These are phyloP conservation scores for Pilophorus perplexus DNA, from an alignment of 2,888 invertebrate genomes.

Conservation along the genomic window DNA sequence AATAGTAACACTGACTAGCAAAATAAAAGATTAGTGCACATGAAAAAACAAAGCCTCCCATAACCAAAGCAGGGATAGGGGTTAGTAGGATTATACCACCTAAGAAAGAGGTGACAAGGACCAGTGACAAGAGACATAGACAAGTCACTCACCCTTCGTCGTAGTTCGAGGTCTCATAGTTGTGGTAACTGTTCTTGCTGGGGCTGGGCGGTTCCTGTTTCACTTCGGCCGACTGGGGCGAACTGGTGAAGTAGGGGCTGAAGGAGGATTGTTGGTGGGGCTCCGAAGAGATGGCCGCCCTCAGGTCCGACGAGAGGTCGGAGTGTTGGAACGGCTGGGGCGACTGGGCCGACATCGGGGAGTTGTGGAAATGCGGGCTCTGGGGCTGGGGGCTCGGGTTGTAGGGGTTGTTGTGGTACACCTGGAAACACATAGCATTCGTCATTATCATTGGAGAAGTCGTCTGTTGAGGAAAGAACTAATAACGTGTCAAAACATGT, in stretches of 20 bases:
- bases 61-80: too few relatives aligned
- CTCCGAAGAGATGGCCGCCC: constrained; percentile 35
- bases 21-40: too few relatives aligned
- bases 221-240: neutral
- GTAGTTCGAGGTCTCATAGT: constrained; percentile 36
- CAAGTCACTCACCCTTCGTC: constrained; percentile 34
- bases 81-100: too few relatives aligned
- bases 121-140: too few relatives aligned
- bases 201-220: constrained; percentile 33
- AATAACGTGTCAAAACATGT: too few relatives aligned
- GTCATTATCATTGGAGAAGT: too few relatives aligned
- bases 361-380: constrained; percentile 29
- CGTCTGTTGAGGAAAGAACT: too few relatives aligned
- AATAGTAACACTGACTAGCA: too few relatives aligned
- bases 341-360: constrained; percentile 36
- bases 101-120: too few relatives aligned
- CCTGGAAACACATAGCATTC: too few relatives aligned
- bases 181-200: constrained; percentile 38
- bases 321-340: constrained; percentile 33
- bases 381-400: constrained; percentile 36
- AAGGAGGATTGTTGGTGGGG: constrained; percentile 31
- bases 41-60: too few relatives aligned
- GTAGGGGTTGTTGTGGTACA: constrained; percentile 29
- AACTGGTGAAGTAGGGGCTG: constrained; percentile 33
- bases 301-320: constrained; percentile 32